phyloP scores from a whole-genome alignment of 2,888 invertebrate genomes.

The Prosopocoilus inquinatus region DNA sequence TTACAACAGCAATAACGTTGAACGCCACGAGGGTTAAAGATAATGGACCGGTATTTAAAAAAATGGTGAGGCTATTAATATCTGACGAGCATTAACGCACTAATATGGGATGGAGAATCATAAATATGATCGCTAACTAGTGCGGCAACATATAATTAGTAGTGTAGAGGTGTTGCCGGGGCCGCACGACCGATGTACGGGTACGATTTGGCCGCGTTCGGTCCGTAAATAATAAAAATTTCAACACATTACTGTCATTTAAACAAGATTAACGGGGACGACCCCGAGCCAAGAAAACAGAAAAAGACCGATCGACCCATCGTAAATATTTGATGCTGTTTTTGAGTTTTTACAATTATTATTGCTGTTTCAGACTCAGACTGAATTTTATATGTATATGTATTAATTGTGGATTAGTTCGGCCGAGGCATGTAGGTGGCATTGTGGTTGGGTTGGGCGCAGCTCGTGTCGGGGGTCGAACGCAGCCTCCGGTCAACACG shows the following conservation, averaged over 20 bases:
- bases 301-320: no score
- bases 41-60: constrained; percentile 22
- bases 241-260: constrained; percentile 14
- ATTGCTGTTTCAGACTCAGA: no score
- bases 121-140: constrained; percentile 42
- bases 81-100: constrained; percentile 41
- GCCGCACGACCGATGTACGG: constrained; percentile 37
- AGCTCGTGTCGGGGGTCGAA: constrained; percentile 4
- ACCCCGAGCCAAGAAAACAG: no score
- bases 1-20: constrained; percentile 17
- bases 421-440: not conserved
- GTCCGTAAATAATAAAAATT: constrained; percentile 13
- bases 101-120: constrained; percentile 40
- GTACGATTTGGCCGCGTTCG: constrained; percentile 7
- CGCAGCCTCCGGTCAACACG: constrained; percentile 1
- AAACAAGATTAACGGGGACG: not conserved
- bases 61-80: constrained; percentile 36
- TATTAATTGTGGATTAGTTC: no score
- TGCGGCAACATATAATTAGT: constrained; percentile 38
- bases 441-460: not conserved
- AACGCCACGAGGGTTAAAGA: constrained; percentile 18
- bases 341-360: no score
- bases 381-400: no score
- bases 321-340: no score
- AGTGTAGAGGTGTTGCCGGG: constrained; percentile 37